Evolutionary conservation across 2,888 invertebrate genomes (phyloP), one percentile per base, ranked within the genome.

Genomic region (Eupithecia tripunctaria): DNA sequence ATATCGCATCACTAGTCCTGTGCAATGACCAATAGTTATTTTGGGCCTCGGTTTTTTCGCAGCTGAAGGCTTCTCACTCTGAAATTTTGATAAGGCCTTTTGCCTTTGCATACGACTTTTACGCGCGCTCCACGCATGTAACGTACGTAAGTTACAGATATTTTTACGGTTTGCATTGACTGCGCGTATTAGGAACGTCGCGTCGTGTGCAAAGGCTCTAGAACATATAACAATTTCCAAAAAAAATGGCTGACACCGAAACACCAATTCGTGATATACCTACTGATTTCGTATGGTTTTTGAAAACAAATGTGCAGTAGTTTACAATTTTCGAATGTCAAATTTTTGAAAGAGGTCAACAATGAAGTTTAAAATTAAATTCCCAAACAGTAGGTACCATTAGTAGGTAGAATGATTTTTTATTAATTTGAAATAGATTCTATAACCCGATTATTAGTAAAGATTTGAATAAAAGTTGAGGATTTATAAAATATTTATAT

Each of bases 21-120:
- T 97, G 98, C 98, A 97, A 97, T 98, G 98, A 97, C 97, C 98
- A 98, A 98, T 98, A 98, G 98, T 98, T 98, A 97, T 96, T 97
- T 97, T 97, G 97, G 96, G 96, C 95, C 95, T 96, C 96, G 78
- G 41, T 36, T 78, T 81, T 71, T 80, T 75, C 76, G 76, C 78
- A 32, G 73, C 72, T 74, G 38, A 76, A 76, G 76, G 81, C 77
- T 76, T 80, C 75, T 29, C 41, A 32, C 51, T 41, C 81, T 78
- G 76, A 67, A 76, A 81, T 72, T 71, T 62, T 29, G 64, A 32
- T 32, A 18, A 21, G 60, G 29, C 62, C 62, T 63, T 32, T 63
- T 29, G 29, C 62, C 62, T 63, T 32, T 63, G 62, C 62, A 63
- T 12, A 63, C 62, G 36, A 63, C 18, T 56, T 51, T 47, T 51